phyloP scores from a whole-genome alignment of 2,113 vertebrate species.

The Ageneiosus marmoratus region DNA sequence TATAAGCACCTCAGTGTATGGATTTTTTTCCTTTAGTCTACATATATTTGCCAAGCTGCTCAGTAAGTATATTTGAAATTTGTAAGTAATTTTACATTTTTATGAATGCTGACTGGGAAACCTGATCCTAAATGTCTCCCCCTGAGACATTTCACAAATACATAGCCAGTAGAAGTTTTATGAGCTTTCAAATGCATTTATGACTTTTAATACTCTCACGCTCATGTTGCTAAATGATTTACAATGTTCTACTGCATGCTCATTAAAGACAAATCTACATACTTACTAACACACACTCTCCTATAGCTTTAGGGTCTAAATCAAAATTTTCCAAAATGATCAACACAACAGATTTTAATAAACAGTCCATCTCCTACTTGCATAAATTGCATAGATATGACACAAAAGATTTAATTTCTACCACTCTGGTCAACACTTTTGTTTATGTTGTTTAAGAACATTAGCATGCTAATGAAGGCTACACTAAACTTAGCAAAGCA shows the following conservation, averaged over 20 bases:
- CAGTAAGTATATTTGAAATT: not conserved
- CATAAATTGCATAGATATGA: not conserved
- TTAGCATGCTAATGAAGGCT: slow-evolving; percentile 49
- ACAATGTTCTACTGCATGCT: not conserved
- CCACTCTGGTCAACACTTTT: slow-evolving; percentile 16
- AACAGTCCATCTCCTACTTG: not conserved
- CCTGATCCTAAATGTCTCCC: not conserved
- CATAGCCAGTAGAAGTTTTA: not conserved
- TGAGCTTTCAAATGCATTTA: not conserved
- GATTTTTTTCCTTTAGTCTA: not conserved
- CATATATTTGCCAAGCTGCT: not conserved
- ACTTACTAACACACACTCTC: not conserved
- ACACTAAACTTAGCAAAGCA: slow-evolving; percentile 53
- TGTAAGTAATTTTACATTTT: not conserved
- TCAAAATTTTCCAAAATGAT: not conserved
- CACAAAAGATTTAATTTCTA: not conserved
- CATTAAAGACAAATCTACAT: not conserved
- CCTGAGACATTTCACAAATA: not conserved
- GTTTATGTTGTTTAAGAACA: slow-evolving; percentile 20
- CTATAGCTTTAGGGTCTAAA: not conserved
- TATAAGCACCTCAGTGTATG: not conserved
- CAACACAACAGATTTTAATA: not conserved
- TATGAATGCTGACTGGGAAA: not conserved
- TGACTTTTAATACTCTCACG: not conserved
- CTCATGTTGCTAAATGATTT: not conserved